These are phyloP conservation scores for Bilobella aurantiaca DNA, from an alignment of 1,140 invertebrate species.

Conservation along the genomic window DNA sequence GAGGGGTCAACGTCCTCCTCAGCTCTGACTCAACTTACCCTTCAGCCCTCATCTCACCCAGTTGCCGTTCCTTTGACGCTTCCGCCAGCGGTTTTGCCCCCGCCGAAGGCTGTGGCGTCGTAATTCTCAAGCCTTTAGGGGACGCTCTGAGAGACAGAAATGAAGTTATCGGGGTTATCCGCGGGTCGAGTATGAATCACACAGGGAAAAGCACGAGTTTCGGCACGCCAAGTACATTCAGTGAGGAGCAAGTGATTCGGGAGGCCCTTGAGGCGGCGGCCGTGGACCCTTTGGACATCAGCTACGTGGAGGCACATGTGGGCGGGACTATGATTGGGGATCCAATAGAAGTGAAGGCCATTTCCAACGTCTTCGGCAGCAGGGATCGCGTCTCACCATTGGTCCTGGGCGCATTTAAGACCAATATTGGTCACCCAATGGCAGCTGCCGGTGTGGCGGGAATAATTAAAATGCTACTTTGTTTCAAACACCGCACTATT, in stretches of 20 bases:
- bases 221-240: background rate
- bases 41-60: too few species aligned
- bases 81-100: background rate
- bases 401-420: slow-evolving; percentile 48
- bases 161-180: slow-evolving; percentile 4
- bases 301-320: slow-evolving; percentile 50
- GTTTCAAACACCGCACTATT: background rate
- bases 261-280: slow-evolving; percentile 45
- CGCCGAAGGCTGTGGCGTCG: background rate
- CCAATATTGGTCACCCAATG: slow-evolving; percentile 52
- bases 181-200: background rate
- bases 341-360: slow-evolving; percentile 37
- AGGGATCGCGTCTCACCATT: slow-evolving; percentile 37
- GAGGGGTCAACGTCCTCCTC: slow-evolving; percentile 14
- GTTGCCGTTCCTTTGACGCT: slow-evolving; percentile 16
- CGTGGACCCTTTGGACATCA: slow-evolving; percentile 42
- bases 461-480: background rate
- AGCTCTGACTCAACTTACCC: too few species aligned
- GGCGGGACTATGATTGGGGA: slow-evolving; percentile 46
- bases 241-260: slow-evolving; percentile 43
- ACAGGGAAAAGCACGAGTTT: background rate
- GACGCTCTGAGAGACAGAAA: background rate
- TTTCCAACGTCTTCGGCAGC: slow-evolving; percentile 37
- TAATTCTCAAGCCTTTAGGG: background rate
- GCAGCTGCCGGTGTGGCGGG: slow-evolving; percentile 37